Base-by-base conservation (phyloP, 2,888 invertebrate species). In the Plebejus argus region DNA sequence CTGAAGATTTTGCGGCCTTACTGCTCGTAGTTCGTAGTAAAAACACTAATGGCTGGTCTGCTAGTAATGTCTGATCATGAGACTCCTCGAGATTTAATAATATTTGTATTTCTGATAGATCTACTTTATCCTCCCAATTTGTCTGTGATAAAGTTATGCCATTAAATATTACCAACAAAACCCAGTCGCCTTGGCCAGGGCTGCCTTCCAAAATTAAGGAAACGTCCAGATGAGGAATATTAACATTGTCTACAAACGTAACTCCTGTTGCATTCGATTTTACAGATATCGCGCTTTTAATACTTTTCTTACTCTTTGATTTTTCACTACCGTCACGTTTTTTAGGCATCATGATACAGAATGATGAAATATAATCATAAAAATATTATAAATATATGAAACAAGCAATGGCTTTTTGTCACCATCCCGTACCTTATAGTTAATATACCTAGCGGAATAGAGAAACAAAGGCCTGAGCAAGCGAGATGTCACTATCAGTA, bases 41-140 rank as follows among this genome's bases (percentile, higher is more conserved):
- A 75, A 92, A 87, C 77, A 91, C 82, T 39, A 94, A 81, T n/a
- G 93, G 94, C 12, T 80, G 83, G 77, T 89, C 87, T 0, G 89
- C 87, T 23, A 90, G 76, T 33, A 88, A 39, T 5, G 77, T 78
- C 82, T 88, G 89, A 80, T 78, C 79, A 70, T 58, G 66, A 53
- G 82, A 76, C 23, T 89, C 86, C 76, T 87, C 87, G 18, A 93
- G 82, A 82, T 92, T 87, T 53, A 92, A 28, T 1, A 86, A 84
- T 35, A 90, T 79, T 15, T 70, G 70, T 71, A 85, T 83, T 28
- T 80, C 81, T 77, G 85, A 80, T 5, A 89, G 61, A 18, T 78
- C 77, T 7, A 77, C 45, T 4, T 83, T 85, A 77, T 87, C 70
- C 1, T 77, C 23, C 93, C 93, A 94, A 83, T 84, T 89, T 20